Evolutionary conservation across 2,113 vertebrate genomes (phyloP), one percentile per base, ranked within the genome.

Genomic region (Leptobrachium ailaonicum): DNA sequence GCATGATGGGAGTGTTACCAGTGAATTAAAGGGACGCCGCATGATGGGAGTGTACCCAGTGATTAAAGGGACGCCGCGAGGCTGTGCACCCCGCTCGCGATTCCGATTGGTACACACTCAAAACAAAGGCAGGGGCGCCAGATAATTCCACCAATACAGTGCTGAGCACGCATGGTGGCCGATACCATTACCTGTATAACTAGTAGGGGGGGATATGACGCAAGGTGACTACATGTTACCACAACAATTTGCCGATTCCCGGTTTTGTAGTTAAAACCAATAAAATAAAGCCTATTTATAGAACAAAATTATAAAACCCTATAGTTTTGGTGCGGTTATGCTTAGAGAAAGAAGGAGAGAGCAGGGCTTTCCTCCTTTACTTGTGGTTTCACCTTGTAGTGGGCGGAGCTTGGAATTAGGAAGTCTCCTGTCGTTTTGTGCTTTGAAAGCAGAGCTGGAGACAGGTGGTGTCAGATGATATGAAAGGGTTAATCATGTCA

Each of bases 381-480:
- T 50, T 4, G 40, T 13, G 9, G 20, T 6, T 53, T 62, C 54
- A 14, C 20, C 12, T 54, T 10, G 56, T 8, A 50, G 47, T 4
- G 47, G 47, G 47, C 47, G 47, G 47, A 8, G 47, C 47, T 50
- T 50, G 47, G 8, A 5, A 50, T 32, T 8, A 50, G 47, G 47
- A 50, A 50, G 47, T 50, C 20, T 32, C 20, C 20, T 32, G 47
- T 8, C 8, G 47, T 8, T 50, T 4, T 50, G 8, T 50, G 47
- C 47, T 50, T 50, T 4, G 47, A 58, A 41, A 71, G 54, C 42
- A 70, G 42, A 78, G 54, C 76, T 41, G 76, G 6, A 71, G 67
- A 47, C 54, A 78, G 68, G 76, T 78, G 67, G 75, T 77, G 75
- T 66, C 47, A 20, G 75, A 8, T 50, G 47, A 4, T 50, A 1